A percentile compares a stretch with the other conserved stretches of the same genome.
phyloP scores from a whole-genome alignment of 2,113 vertebrate species.

The Forbesichthys papilliferus region DNA sequence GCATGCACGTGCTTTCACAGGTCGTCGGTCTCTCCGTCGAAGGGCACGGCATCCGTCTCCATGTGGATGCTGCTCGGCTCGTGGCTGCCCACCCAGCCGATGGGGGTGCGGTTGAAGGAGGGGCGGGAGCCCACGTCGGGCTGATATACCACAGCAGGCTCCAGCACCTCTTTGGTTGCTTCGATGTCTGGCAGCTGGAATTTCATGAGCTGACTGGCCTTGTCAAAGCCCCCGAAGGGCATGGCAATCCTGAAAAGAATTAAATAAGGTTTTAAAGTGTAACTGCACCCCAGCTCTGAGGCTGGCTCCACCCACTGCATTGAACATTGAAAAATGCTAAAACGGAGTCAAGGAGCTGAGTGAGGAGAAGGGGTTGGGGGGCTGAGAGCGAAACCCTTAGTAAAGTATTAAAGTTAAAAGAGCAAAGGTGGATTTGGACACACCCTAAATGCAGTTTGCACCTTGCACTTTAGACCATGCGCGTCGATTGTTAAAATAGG shows the following conservation, averaged over 20 bases:
- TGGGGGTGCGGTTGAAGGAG: slow-evolving; percentile 97
- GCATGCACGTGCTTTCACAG: slow-evolving; percentile 75
- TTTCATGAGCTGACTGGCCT: slow-evolving; percentile 93
- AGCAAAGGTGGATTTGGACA: too few relatives aligned
- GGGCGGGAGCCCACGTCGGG: slow-evolving; percentile 87
- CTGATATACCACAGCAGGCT: slow-evolving; percentile 86
- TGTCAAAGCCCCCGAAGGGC: slow-evolving; percentile 93
- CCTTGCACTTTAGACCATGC: too few relatives aligned
- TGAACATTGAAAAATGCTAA: too few relatives aligned
- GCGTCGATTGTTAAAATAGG: too few relatives aligned
- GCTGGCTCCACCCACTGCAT: too few relatives aligned
- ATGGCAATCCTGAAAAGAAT: slow-evolving; percentile 80
- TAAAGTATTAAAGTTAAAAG: too few relatives aligned
- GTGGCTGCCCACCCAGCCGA: slow-evolving; percentile 90
- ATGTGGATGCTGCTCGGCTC: slow-evolving; percentile 85
- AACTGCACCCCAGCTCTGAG: too few relatives aligned
- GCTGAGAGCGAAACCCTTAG: too few relatives aligned
- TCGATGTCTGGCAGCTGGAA: slow-evolving; percentile 94
- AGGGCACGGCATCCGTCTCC: slow-evolving; percentile 81
- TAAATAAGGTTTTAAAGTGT: too few relatives aligned
- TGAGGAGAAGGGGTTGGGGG: too few relatives aligned
- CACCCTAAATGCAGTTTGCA: too few relatives aligned
- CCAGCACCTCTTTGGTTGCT: slow-evolving; percentile 79
- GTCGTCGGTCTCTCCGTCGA: slow-evolving; percentile 94
- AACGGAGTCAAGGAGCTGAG: too few relatives aligned